Evolutionary conservation across 2,888 invertebrate genomes (phyloP), one percentile per base, ranked within the genome.

Genomic region (Dryomyza anilis): DNA sequence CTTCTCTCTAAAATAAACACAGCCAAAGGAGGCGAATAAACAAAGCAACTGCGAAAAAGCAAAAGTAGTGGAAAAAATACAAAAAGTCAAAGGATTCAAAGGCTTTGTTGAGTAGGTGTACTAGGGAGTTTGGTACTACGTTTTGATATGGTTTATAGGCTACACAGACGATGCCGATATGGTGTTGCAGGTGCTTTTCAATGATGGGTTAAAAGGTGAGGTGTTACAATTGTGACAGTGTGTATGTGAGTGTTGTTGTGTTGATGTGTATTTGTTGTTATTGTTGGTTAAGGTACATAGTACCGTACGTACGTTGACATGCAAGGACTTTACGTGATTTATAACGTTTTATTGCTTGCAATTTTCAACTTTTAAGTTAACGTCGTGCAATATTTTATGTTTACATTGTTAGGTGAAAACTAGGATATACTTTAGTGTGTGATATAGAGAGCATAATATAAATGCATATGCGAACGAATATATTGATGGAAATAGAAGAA

Each of bases 321-420:
- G 67, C 67, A 63, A 67, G 65, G 65, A 65, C 67, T 65, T 69
- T 69, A 65, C 65, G 69, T 73, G 73, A 73, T 73, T 72, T 73
- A 73, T 73, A 71, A 67, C 69, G 58, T 67, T 73, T 73, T 73
- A 73, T 73, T 73, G 72, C 69, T 68, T 69, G 73, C 72, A 72
- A 73, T 73, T 73, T 72, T 72, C 73, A 71, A 73, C 72, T 69
- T 70, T 71, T 66, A 70, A 69, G 63, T 67, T 69, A 67, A 69
- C 67, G 69, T 69, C 36, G 68, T 70, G 71, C 68, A 68, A 73
- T 72, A 71, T 72, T 71, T 73, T 71, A 69, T 64, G 67, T 68
- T 66, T 66, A 68, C 56, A 12, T 57, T 57, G 56, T 43, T 57
- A 25, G 39, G n/a, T 25, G 14, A 14, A 23, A 52, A 29, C 16